A percentile compares a stretch with the other conserved stretches of the same genome.
Conservation (phyloP, 2,113 vertebrate species). For the Aegypius monachus region DNA sequence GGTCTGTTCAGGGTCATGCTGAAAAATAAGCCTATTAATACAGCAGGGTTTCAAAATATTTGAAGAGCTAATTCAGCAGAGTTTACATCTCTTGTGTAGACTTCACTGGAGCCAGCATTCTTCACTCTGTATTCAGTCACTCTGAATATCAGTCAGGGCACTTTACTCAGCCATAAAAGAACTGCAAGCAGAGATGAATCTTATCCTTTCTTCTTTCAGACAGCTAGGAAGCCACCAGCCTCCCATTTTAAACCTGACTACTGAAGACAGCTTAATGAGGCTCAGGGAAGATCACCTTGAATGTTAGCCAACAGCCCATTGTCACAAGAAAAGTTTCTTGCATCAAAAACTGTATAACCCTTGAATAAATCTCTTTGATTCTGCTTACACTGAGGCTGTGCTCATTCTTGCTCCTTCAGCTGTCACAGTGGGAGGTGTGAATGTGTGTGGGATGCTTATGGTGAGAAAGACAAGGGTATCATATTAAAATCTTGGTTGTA, state of each 20-base stretch:
- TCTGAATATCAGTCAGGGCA: constrained; percentile 14
- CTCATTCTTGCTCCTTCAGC: neutral
- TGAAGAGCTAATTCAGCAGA: constrained; percentile 19
- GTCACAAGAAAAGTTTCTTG: neutral
- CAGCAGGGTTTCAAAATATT: neutral
- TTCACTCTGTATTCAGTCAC: constrained; percentile 9
- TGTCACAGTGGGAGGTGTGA: neutral
- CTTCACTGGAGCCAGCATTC: constrained; percentile 5
- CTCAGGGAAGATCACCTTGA: constrained; percentile 27
- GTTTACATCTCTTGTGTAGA: neutral
- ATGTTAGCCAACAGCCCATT: neutral
- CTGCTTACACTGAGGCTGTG: neutral
- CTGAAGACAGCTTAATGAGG: constrained; percentile 8
- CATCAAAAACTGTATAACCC: neutral
- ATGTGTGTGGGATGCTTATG: neutral
- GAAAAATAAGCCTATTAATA: neutral
- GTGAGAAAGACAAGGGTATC: neutral
- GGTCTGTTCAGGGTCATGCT: neutral
- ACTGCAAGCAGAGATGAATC: neutral
- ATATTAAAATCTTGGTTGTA: neutral
- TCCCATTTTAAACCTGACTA: neutral
- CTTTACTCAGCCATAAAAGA: constrained; percentile 18
- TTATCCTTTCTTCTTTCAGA: constrained; percentile 3
- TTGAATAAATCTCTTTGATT: constrained; percentile 17
- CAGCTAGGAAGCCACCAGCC: constrained; percentile 4